Evolutionary conservation across 2,113 vertebrate genomes (phyloP), one percentile per base, ranked within the genome.

Genomic region (Colaptes auratus): DNA sequence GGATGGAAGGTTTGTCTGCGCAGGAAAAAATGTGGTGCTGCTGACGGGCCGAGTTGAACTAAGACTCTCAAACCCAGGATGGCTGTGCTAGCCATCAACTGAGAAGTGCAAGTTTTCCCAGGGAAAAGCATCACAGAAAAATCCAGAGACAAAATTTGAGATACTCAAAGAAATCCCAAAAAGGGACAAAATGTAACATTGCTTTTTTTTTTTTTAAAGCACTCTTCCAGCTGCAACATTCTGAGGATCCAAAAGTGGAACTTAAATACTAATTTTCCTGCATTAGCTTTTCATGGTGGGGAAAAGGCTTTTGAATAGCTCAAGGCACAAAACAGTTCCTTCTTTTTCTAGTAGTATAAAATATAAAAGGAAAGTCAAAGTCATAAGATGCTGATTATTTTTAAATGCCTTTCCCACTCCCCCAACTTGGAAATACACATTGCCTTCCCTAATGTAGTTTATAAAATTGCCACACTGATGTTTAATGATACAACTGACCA

Each of bases 351-450:
- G n/a, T 71, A 65, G 52, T 27, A 58, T 6, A 6, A 79, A 64
- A 44, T 42, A 82, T 28, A 28, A 90, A 82, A 80, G 58, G 7
- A 7, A 24, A 69, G 15, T 83, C 89, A 23, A 80, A 80, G 35
- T 60, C 19, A 12, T 42, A 71, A 61, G 20, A 64, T 19, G 10
- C 2, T 71, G 9, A n/a, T 55, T 58, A 65, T 79, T 72, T 69
- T 42, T 18, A 53, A 86, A 11, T 6, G 3, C 39, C 39, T 39
- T 82, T 42, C 39, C 39, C 39, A 10, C 66, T 46, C 2, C 20
- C 7, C 24, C 31, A 44, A 31, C 9, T n/a, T 21, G 36, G 17
- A 88, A 88, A 66, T 18, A 53, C 0, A 0, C 2, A 1, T 15
- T 73, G 31, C 12, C 33, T 88, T 88, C 16, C 46, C 60, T 82